Percentiles rank a stretch among this genome's conserved stretches.
Evolutionary conservation across 1,140 invertebrate genomes (phyloP).

Genomic region (Maconellicoccus hirsutus): DNA sequence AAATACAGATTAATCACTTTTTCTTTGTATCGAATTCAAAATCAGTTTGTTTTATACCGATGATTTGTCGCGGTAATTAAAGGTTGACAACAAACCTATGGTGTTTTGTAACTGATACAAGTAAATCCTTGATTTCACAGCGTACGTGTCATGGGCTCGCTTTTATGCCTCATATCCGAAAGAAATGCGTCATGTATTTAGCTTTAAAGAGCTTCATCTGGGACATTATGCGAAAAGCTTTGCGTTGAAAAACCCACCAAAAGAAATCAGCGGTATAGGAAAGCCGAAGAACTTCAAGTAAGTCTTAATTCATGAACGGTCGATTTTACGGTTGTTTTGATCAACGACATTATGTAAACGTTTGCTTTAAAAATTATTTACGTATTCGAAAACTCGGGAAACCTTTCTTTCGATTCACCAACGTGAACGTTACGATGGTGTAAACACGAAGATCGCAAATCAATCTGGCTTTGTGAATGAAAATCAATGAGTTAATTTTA

Average conservation of each 20-base stretch:
- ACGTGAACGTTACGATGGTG: background rate
- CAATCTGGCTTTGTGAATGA: background rate
- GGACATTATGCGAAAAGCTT: conserved; percentile 90
- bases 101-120: background rate
- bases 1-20: conserved; percentile 5
- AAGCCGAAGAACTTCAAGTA: conserved; percentile 30
- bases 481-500: conserved; percentile 6
- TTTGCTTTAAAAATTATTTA: background rate
- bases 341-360: background rate
- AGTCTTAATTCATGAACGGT: background rate
- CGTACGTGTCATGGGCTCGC: conserved; percentile 78
- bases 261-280: conserved; percentile 38
- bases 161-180: conserved; percentile 81
- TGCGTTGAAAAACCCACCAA: conserved; percentile 67
- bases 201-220: conserved; percentile 69
- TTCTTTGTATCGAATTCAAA: background rate
- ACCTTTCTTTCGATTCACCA: background rate
- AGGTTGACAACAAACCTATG: background rate
- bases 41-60: background rate
- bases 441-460: background rate
- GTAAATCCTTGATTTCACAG: conserved; percentile 42
- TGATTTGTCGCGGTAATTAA: background rate
- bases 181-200: conserved; percentile 63
- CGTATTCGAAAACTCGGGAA: background rate
- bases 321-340: background rate